Evolutionary conservation across 1,140 invertebrate genomes (phyloP), one percentile per base, ranked within the genome.

Genomic region (Anoplolepis gracilipes): DNA sequence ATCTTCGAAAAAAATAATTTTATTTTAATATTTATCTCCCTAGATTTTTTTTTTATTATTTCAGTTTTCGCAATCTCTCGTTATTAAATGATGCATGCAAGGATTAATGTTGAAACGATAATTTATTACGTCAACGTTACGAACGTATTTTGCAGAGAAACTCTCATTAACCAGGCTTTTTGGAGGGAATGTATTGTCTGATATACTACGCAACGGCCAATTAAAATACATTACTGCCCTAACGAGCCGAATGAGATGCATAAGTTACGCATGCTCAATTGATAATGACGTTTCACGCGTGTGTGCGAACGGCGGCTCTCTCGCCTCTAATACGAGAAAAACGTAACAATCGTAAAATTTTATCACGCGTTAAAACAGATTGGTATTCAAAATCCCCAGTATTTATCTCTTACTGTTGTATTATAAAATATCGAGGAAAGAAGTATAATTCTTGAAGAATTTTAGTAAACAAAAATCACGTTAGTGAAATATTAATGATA

Each of bases 221-320:
- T 94, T 94, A 94, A 94, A 94, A 94, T 92, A 94, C 91, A 94
- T 94, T 92, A 93, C 78, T 79, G 89, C 10, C 30, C 91, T 94
- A 94, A 94, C 94, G 84, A 94, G 93, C 90, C 92, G 88, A 94
- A 94, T 94, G 92, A 92, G 91, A 92, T 92, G 90, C 92, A 91
- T 88, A 88, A 88, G 89, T 91, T 90, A 89, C 90, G 88, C 90
- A 90, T 90, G 86, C 87, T 92, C 91, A 90, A 90, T 84, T 90
- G 78, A 90, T 90, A 90, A 90, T 88, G 84, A 84, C 76, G 87
- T 90, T 86, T 91, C 69, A 57, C 61, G 64, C 57, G 46, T 55
- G 53, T 84, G 36, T 67, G 69, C 8, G 53, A 49, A 49, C 46
- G 4, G 16, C 46, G 13, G 16, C 13, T 25, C 13, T 55, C 59